Evolutionary conservation across 2,113 vertebrate species (phyloP).

Genomic region (Oxygymnocypris stewartii): DNA sequence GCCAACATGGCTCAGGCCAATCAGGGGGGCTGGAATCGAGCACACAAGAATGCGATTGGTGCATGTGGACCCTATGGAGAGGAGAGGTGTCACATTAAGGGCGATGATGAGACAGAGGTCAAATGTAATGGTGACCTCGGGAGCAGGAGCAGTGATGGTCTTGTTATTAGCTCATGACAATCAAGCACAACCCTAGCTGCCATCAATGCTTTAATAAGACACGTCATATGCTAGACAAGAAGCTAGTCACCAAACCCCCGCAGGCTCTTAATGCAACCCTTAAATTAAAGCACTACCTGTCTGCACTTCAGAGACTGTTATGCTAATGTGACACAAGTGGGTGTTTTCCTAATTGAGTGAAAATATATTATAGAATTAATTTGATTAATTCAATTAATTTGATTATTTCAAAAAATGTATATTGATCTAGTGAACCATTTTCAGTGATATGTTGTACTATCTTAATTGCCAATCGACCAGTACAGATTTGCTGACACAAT

Average conservation of each 20-base stretch:
- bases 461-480: background rate
- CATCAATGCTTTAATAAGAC: slow-evolving; percentile 72
- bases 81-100: slow-evolving; percentile 73
- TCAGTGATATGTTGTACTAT: background rate
- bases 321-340: slow-evolving; percentile 7
- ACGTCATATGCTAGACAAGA: slow-evolving; percentile 57
- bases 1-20: slow-evolving; percentile 84
- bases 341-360: slow-evolving; percentile 7
- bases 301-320: background rate
- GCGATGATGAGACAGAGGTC: slow-evolving; percentile 74
- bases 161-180: slow-evolving; percentile 76
- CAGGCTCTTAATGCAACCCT: slow-evolving; percentile 1
- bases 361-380: background rate
- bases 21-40: slow-evolving; percentile 71
- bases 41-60: slow-evolving; percentile 75
- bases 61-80: slow-evolving; percentile 70
- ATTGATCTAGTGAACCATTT: background rate
- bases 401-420: background rate
- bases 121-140: slow-evolving; percentile 77
- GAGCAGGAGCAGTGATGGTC: slow-evolving; percentile 76
- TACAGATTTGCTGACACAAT: background rate
- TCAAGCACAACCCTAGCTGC: slow-evolving; percentile 66
- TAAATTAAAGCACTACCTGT: slow-evolving; percentile 39
- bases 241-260: slow-evolving; percentile 64
- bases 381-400: background rate